phyloP scores from a whole-genome alignment of 2,113 vertebrate species.

The Entomyzon cyanotis region DNA sequence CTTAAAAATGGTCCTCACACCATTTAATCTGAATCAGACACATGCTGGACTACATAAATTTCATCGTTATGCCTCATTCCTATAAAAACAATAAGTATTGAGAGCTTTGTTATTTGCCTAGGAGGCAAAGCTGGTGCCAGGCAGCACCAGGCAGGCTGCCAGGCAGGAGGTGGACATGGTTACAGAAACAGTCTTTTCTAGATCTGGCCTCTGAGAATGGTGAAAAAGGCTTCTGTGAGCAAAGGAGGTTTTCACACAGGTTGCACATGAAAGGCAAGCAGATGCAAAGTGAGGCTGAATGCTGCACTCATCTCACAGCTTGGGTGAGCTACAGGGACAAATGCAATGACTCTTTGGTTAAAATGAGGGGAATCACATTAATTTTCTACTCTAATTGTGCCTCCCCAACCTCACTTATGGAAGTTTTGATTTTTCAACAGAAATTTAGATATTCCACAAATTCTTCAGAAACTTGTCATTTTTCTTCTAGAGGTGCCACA shows the following conservation, averaged over 20 bases:
- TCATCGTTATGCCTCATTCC: neutral
- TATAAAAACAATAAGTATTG: constrained; percentile 13
- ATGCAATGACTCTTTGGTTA: neutral
- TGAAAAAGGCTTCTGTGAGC: neutral
- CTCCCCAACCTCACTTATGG: neutral
- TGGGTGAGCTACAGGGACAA: neutral
- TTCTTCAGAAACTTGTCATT: neutral
- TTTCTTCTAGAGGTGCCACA: neutral
- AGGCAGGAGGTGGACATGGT: neutral
- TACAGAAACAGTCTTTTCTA: constrained; percentile 4
- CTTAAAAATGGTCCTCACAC: neutral
- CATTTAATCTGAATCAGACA: neutral
- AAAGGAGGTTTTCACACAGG: neutral
- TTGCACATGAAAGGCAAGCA: neutral
- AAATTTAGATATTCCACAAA: neutral
- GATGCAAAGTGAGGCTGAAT: neutral
- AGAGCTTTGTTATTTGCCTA: neutral
- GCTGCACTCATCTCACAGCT: neutral
- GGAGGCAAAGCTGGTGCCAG: neutral
- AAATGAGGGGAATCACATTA: neutral
- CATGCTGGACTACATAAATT: neutral
- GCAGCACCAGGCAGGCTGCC: neutral
- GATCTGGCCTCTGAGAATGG: neutral
- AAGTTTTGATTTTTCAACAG: neutral
- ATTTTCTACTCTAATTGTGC: neutral